A percentile compares a stretch with the other conserved stretches of the same genome.
Evolutionary conservation across 2,888 invertebrate species (phyloP).

Genomic region (Leptinotarsa tumamoca): DNA sequence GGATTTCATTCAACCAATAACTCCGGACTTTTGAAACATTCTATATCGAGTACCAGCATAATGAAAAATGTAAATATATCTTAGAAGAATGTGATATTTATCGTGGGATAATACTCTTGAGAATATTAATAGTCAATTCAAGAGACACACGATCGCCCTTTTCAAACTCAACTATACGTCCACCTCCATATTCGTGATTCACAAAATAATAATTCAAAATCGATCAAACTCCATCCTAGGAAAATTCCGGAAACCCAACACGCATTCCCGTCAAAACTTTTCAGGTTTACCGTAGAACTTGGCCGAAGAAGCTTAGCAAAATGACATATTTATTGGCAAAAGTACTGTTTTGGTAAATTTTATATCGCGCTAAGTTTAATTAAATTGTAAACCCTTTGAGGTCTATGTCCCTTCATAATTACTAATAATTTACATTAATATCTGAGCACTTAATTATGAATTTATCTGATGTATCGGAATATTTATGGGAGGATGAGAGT

Average conservation of each 20-base stretch:
- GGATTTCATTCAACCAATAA: too few species aligned
- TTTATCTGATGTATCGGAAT: slow-evolving; percentile 44
- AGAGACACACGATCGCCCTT: too few species aligned
- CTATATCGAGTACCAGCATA: too few species aligned
- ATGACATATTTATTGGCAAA: slow-evolving; percentile 51
- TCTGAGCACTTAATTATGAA: slow-evolving; percentile 42
- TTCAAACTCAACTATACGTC: too few species aligned
- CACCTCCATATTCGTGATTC: too few species aligned
- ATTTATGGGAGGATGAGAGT: slow-evolving; percentile 41
- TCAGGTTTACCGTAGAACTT: slow-evolving; percentile 45
- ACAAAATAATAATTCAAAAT: not conserved
- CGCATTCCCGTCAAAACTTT: slow-evolving; percentile 22
- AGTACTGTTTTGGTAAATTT: slow-evolving; percentile 45
- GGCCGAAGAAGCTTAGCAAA: slow-evolving; percentile 48
- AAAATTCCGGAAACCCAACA: not conserved
- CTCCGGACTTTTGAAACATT: too few species aligned
- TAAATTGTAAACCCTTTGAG: slow-evolving; percentile 45
- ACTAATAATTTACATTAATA: slow-evolving; percentile 42
- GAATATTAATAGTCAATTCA: too few species aligned
- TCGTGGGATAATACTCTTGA: too few species aligned
- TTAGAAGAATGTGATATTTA: too few species aligned
- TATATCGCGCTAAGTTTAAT: slow-evolving; percentile 46
- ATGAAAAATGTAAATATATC: too few species aligned
- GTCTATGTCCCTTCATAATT: slow-evolving; percentile 33
- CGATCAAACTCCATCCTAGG: not conserved